Base-by-base conservation (phyloP, 2,888 invertebrate species). In the Parelbella ahira region DNA sequence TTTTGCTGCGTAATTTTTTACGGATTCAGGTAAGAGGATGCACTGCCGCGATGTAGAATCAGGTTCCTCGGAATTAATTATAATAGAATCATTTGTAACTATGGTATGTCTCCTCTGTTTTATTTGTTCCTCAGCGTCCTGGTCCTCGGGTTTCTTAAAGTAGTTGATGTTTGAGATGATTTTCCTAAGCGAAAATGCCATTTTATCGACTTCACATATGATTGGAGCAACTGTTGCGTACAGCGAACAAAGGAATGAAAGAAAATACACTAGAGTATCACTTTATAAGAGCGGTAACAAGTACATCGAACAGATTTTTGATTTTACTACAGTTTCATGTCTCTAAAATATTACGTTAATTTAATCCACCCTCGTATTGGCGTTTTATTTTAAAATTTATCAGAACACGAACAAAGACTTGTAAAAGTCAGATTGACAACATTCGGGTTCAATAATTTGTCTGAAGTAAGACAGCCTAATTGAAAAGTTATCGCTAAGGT, bases 161-260 rank as follows among this genome's bases (percentile, higher is more conserved):
- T 86, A 87, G 1, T 63, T 73, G 28, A 86, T 87, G 48, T 82
- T 84, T 2, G 83, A 83, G 36, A 86, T 60, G 66, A 87, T 87
- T 58, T 77, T 82, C 48, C 81, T 58, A 32, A 87, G 52, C 1
- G 87, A 80, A 59, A 86, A 87, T 69, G 86, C 79, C 87, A 87
- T 87, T 56, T 54, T 66, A 10, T 9, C 3, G 12, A 33, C 6
- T 18, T 15, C 24, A 8, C 24, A 29, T 29, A 13, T 15, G 29
- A 29, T 15, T 9, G 12, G 21, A 13, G 10, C 28, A 37, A 36
- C 13, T 24, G 30, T 11, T 12, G 11, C 10, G n/a, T 36, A 8
- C 36, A 29, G 12, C 18, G 30, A 44, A 44, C 32, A 37, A 37
- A 37, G 44, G 30, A 44, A 9, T 19, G 4, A 10, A 18, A n/a